These are phyloP conservation scores for Matsumyia berberina DNA, from an alignment of 2,888 invertebrate species.

Conservation along the genomic window DNA sequence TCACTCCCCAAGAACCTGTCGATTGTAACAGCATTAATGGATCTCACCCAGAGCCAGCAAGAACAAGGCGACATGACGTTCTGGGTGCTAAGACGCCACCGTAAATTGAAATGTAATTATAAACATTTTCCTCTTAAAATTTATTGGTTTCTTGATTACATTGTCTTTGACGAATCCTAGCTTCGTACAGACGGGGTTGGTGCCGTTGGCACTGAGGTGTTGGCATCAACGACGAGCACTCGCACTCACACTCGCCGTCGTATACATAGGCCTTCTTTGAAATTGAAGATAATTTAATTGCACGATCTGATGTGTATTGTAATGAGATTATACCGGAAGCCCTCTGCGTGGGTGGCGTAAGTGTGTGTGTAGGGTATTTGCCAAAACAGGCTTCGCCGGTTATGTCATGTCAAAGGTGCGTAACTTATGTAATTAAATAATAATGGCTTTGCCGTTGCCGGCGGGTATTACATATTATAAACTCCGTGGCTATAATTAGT, in stretches of 20 bases:
- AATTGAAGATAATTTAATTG: slow-evolving; percentile 62
- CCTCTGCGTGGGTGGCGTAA: neutral
- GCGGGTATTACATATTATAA: slow-evolving; percentile 54
- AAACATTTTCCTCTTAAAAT: slow-evolving; percentile 71
- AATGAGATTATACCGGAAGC: slow-evolving; percentile 58
- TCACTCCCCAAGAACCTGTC: slow-evolving; percentile 5
- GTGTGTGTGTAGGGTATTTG: neutral
- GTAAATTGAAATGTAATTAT: slow-evolving; percentile 71
- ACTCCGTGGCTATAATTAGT: slow-evolving; percentile 40
- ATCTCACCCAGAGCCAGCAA: neutral
- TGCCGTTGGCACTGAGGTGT: slow-evolving; percentile 6
- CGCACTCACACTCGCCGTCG: neutral
- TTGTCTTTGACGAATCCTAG: slow-evolving; percentile 59
- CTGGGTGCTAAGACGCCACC: slow-evolving; percentile 25
- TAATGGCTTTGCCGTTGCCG: slow-evolving; percentile 52
- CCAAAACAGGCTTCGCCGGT: neutral
- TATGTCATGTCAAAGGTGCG: slow-evolving; percentile 53
- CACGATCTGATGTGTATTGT: slow-evolving; percentile 69
- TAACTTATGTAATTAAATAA: slow-evolving; percentile 66
- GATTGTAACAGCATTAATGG: slow-evolving; percentile 30
- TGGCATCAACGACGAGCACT: no score
- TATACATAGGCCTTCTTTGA: slow-evolving; percentile 46
- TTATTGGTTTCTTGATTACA: slow-evolving; percentile 70
- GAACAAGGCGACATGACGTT: neutral
- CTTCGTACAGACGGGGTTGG: no score